Evolutionary conservation across 2,797 vertebrate genomes (phyloP), one percentile per base, ranked within the genome.

Genomic region (Calcarius lapponicus): DNA sequence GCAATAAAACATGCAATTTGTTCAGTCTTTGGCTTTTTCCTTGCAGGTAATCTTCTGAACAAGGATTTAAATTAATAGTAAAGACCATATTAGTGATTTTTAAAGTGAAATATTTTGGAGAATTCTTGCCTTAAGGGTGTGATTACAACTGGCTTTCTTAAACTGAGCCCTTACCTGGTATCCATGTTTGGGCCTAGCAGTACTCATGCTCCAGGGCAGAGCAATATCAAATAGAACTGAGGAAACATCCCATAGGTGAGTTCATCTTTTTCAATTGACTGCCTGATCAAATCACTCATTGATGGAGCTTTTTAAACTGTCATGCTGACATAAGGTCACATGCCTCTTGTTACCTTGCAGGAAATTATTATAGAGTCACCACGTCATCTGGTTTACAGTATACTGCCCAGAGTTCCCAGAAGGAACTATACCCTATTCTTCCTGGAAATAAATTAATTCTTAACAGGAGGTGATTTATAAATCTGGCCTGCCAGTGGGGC

Each of bases 261-360:
- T 80, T 92, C 9, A 62, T 64, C 25, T 65, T 78, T 82, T 83
- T 86, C 69, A 56, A 0, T 54, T 80, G 80, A 51, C 36, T 93
- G 50, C 47, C 36, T 72, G 42, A 89, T 91, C 78, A 87, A 28
- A 72, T 89, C 53, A 12, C 50, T 87, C 32, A 36, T 7, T 75
- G 84, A 75, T 80, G 72, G 79, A 93, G 65, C 43, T 69, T 93
- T 92, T 78, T 69, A 29, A 85, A 50, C 43, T 91, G 71, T 71
- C 21, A 3, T 80, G 60, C 69, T 88, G 57, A 66, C 36, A 40
- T 61, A 45, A 74, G 76, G 69, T 86, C 76, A 19, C 58, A 13
- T 76, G 76, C 57, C 86, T 86, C 66, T 88, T 86, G 48, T 61
- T 88, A 88, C 62, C 58, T 73, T 70, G 60, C 83, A 87, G 83